Conservation (phyloP, 2,888 invertebrate genomes). For the Autographa gamma region DNA sequence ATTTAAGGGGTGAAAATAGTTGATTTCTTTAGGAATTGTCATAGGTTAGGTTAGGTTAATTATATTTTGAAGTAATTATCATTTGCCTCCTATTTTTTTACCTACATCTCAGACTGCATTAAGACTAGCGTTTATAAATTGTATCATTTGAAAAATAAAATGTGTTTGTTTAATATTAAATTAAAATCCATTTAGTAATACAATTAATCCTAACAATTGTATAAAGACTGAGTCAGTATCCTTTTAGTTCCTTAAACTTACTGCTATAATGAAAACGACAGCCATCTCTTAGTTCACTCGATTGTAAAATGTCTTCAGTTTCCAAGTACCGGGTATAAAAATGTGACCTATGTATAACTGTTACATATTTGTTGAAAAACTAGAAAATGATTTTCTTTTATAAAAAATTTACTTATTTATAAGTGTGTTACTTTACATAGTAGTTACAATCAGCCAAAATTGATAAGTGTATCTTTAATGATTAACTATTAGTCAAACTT, state of each 20-base stretch:
- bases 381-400: slow-evolving; percentile 30
- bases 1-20: slow-evolving; percentile 60
- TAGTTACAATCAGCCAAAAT: slow-evolving; percentile 64
- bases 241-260: slow-evolving; percentile 41
- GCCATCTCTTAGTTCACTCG: slow-evolving; percentile 42
- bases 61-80: slow-evolving; percentile 53
- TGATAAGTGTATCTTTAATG: slow-evolving; percentile 55
- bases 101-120: slow-evolving; percentile 51
- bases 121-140: slow-evolving; percentile 50
- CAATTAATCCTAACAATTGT: slow-evolving; percentile 58
- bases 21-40: slow-evolving; percentile 67
- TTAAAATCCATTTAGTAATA: slow-evolving; percentile 40
- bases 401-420: slow-evolving; percentile 21
- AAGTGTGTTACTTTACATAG: slow-evolving; percentile 54
- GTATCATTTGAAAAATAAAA: slow-evolving; percentile 34
- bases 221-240: slow-evolving; percentile 60
- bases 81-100: slow-evolving; percentile 60
- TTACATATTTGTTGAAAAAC: slow-evolving; percentile 2
- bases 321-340: slow-evolving; percentile 17
- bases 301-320: slow-evolving; percentile 42
- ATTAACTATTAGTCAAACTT: slow-evolving; percentile 64
- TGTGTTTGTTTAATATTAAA: slow-evolving; percentile 27
- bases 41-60: slow-evolving; percentile 62
- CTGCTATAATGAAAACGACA: slow-evolving; percentile 35
- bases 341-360: slow-evolving; percentile 12